Conservation (phyloP, 2,113 vertebrate species). For the Prionailurus viverrinus region DNA sequence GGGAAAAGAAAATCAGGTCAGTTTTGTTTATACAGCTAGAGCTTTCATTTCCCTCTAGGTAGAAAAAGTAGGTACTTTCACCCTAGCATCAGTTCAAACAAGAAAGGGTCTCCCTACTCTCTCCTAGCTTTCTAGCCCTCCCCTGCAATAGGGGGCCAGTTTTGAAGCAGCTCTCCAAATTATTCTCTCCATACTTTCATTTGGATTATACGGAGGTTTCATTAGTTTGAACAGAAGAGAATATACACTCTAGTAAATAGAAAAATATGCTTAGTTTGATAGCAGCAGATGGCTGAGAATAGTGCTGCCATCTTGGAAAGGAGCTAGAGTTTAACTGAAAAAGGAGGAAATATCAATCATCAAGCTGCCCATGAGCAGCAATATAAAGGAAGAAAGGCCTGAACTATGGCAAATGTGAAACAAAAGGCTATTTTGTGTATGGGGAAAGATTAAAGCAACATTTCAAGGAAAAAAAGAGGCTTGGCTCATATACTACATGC, state of each 20-base stretch:
- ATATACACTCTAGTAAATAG: not conserved
- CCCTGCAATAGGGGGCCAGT: not conserved
- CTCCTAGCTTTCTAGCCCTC: not conserved
- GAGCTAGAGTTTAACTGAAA: not conserved
- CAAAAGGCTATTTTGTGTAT: not conserved
- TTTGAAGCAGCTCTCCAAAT: not conserved
- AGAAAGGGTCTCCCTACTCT: not conserved
- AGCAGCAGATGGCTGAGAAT: not conserved
- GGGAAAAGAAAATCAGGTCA: constrained; percentile 64
- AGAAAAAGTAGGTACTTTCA: not conserved
- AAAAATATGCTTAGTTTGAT: not conserved
- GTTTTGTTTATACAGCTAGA: not conserved
- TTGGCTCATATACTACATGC: not conserved
- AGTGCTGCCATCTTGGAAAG: not conserved
- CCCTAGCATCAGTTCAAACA: not conserved
- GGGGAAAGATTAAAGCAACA: not conserved
- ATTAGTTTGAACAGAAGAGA: not conserved
- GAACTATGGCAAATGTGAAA: not conserved
- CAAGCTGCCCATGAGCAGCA: not conserved
- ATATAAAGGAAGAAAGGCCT: not conserved
- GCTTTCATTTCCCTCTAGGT: not conserved
- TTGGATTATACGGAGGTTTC: not conserved
- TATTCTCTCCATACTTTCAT: not conserved
- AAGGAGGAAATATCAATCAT: not conserved
- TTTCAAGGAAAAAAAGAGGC: constrained; percentile 3